Evolutionary conservation across 2,113 vertebrate species (phyloP).

Genomic region (Calypte anna): DNA sequence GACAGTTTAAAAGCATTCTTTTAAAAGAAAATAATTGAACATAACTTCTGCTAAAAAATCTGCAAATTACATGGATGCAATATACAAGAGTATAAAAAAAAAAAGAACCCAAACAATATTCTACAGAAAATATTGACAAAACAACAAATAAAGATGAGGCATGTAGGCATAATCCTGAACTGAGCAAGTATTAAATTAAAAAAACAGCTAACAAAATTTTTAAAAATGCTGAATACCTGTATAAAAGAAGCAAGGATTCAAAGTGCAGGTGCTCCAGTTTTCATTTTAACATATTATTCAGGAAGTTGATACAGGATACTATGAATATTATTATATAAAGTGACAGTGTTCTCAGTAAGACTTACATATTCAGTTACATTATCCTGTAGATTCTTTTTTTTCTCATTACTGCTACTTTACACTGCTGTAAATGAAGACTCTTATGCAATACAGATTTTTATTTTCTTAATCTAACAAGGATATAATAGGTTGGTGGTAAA

Average conservation of each 20-base stretch:
- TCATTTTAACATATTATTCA: conserved; percentile 66
- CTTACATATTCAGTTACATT: conserved; percentile 73
- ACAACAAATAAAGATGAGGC: conserved; percentile 50
- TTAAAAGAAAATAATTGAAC: conserved; percentile 75
- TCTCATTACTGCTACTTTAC: conserved; percentile 62
- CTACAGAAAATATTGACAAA: conserved; percentile 38
- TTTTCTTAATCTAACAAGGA: conserved; percentile 62
- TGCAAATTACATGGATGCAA: conserved; percentile 46
- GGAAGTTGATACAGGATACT: conserved; percentile 59
- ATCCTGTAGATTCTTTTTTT: conserved; percentile 57
- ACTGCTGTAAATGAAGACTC: conserved; percentile 60
- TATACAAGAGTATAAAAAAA: conserved; percentile 66
- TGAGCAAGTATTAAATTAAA: neutral
- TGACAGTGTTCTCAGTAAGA: conserved; percentile 75
- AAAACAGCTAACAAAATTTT: conserved; percentile 12
- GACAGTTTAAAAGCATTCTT: conserved; percentile 77
- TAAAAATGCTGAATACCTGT: conserved; percentile 33
- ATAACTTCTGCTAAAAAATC: conserved; percentile 68
- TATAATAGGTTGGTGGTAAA: conserved; percentile 61
- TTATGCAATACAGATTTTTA: conserved; percentile 43
- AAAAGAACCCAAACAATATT: neutral
- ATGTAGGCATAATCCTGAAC: conserved; percentile 40
- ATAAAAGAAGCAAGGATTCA: conserved; percentile 77
- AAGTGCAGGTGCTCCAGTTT: conserved; percentile 86
- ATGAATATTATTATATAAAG: conserved; percentile 73